A percentile compares a stretch with the other conserved stretches of the same genome.
Evolutionary conservation across 2,888 invertebrate species (phyloP).

Genomic region (Euspilapteryx auroguttella): DNA sequence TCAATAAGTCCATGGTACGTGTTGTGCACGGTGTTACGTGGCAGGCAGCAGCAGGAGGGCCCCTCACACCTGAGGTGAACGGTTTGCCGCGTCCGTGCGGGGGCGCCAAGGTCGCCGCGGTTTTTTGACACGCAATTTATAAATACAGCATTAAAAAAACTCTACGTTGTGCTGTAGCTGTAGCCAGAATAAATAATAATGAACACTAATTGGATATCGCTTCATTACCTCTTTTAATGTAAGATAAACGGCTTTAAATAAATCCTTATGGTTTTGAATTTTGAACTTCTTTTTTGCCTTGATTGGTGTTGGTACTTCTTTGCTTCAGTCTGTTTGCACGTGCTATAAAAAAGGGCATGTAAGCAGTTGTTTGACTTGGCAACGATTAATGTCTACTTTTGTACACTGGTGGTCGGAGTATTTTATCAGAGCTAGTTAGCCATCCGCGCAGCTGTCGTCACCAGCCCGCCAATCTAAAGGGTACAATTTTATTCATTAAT

Average conservation of each 20-base stretch:
- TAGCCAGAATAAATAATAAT: no score
- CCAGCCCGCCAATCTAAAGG: conserved; percentile 18
- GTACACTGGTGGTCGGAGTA: not conserved
- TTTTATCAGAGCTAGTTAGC: conserved; percentile 1
- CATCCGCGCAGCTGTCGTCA: conserved; percentile 29
- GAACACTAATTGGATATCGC: no score
- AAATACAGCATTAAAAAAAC: conserved; percentile 2
- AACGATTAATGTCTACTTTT: not conserved
- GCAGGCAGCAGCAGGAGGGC: conserved; percentile 22
- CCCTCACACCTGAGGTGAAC: conserved; percentile 53
- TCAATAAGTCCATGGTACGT: not conserved
- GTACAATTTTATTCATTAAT: conserved; percentile 20
- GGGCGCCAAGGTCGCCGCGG: conserved; percentile 54
- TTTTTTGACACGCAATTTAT: conserved; percentile 47
- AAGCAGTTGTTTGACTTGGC: not conserved
- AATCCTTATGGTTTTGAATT: no score
- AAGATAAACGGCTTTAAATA: no score
- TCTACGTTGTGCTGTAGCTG: no score
- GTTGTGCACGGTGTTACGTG: conserved; percentile 10
- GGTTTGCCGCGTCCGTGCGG: conserved; percentile 45
- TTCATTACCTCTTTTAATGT: no score
- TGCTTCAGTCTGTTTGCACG: no score
- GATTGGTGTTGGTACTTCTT: no score
- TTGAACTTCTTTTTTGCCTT: no score
- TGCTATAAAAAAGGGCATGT: no score